Evolutionary conservation across 37 sponge, comb jelly and placozoan genomes (phyloP), one percentile per base, ranked within the genome.

Genomic region (Tethya wilhelma): DNA sequence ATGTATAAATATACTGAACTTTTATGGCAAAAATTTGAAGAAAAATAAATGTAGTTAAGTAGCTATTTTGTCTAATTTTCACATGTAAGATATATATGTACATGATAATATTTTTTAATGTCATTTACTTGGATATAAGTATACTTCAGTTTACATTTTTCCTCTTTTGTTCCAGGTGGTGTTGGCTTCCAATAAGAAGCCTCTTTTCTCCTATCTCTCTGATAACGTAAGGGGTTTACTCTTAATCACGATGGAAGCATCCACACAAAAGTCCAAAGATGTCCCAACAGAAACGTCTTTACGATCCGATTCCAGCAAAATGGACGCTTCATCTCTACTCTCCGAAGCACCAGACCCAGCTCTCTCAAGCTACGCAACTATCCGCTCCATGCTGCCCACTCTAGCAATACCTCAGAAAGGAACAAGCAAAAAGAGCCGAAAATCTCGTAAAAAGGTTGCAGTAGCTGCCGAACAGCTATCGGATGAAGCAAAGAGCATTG

Each of bases 401-500:
- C 44, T 11, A 33, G 17, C 37, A 14, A n/a, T 28, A 22, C 59
- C 17, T 9, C 39, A 0, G 38, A 79, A 44, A 44, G 26, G 14
- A 8, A 3, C 4, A 19, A 59, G 5, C 23, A 31, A n/a, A 3
- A 64, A 56, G 22, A 73, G 67, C 38, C 66, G 37, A 49, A 71
- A 58, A 33, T 14, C 56, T 30, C 44, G 58, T 19, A 80, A 67
- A 42, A 87, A 29, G 30, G 33, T 57, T 49, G 39, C 11, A 25
- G 38, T 55, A 6, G 45, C 62, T 0, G 34, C 44, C 14, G 74
- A 80, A 20, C 57, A 87, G 28, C 8, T 81, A 1, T 39, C 87
- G 30, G 81, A 87, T 39, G 75, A 68, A 23, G 1, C 57, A 6
- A 87, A 80, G 67, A 80, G 69, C 23, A 23, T 29, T 32, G 68